phyloP scores from a whole-genome alignment of 2,797 vertebrate genomes.

The Pyrrhura leucotis region DNA sequence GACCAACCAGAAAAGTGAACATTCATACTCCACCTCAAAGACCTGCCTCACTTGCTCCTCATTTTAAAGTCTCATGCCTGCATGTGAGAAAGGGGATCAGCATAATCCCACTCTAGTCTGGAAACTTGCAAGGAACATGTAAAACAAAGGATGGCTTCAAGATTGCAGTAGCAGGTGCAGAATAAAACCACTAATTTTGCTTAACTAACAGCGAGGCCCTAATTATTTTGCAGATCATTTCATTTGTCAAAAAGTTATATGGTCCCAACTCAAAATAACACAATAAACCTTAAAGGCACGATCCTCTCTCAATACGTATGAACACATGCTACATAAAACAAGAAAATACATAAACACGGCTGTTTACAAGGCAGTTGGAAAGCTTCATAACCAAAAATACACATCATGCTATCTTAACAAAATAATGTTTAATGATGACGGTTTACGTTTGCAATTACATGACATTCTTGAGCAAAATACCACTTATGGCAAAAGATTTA shows the following conservation, averaged over 20 bases:
- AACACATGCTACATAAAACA: constrained; percentile 50
- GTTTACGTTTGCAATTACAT: constrained; percentile 55
- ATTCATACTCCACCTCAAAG: neutral
- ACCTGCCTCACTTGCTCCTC: neutral
- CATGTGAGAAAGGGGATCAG: neutral
- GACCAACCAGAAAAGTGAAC: neutral
- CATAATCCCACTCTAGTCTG: neutral
- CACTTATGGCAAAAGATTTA: constrained; percentile 49
- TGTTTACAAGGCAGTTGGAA: constrained; percentile 47
- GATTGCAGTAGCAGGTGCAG: neutral
- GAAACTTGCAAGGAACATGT: neutral
- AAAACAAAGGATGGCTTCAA: neutral
- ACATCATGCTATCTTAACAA: constrained; percentile 55
- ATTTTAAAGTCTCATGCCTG: neutral
- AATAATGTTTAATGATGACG: constrained; percentile 63
- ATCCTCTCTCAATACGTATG: neutral
- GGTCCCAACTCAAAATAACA: constrained; percentile 16
- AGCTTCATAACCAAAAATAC: constrained; percentile 36
- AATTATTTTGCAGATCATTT: constrained; percentile 34
- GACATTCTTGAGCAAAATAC: constrained; percentile 43
- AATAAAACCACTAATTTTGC: constrained; percentile 21
- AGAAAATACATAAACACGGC: constrained; percentile 33
- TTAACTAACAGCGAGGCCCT: constrained; percentile 8
- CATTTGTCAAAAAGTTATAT: neutral
- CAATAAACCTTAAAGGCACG: neutral